Percentiles rank a stretch among this genome's conserved stretches.
These are phyloP conservation scores for Archivesica marissinica DNA, from an alignment of 1,140 invertebrate genomes.

Conservation along the genomic window DNA sequence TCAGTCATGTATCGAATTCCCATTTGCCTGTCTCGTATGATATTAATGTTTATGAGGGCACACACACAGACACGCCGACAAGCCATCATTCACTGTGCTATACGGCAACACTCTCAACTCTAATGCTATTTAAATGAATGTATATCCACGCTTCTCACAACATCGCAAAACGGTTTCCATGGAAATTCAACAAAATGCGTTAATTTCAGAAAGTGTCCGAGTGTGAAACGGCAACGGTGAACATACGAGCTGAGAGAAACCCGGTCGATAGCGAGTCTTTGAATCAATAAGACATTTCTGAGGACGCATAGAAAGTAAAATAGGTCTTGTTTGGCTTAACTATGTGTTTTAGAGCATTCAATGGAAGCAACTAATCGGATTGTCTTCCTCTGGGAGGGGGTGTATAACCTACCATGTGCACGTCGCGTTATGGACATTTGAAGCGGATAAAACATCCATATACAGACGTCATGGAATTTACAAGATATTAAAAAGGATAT, in stretches of 20 bases:
- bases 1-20: too few species aligned
- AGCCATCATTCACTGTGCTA: background rate
- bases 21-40: too few species aligned
- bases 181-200: constrained; percentile 27
- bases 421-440: too few species aligned
- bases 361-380: background rate
- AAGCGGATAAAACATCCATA: too few species aligned
- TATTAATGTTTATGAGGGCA: too few species aligned
- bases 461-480: too few species aligned
- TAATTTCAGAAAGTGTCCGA: background rate
- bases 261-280: background rate
- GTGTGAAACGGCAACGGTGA: background rate
- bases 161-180: constrained; percentile 4
- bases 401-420: background rate
- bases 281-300: background rate
- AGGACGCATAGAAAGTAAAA: background rate
- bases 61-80: background rate
- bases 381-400: background rate
- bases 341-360: background rate
- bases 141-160: background rate
- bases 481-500: background rate
- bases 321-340: background rate
- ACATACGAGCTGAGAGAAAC: background rate
- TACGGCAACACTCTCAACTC: background rate
- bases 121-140: background rate